These are phyloP conservation scores for Penaeus chinensis DNA, from an alignment of 1,140 invertebrate genomes.

Conservation along the genomic window DNA sequence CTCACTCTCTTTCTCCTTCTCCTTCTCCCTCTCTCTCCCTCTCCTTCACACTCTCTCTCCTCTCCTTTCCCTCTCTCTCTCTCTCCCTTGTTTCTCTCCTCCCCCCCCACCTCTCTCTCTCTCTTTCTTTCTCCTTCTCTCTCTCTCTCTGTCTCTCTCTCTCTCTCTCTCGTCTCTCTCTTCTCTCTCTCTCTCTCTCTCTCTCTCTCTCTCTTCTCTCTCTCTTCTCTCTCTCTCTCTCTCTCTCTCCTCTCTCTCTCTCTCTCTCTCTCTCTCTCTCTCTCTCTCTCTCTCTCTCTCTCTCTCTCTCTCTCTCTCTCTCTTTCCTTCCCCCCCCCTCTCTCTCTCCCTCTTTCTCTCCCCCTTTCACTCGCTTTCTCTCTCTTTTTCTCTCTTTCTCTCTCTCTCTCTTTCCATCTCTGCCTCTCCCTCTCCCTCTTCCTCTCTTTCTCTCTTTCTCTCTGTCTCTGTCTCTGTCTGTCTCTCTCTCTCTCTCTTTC, in stretches of 20 bases:
- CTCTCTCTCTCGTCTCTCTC: too few species aligned
- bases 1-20: not conserved
- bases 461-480: not conserved
- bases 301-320: conserved; percentile 5
- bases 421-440: not conserved
- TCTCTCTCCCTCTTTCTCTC: not conserved
- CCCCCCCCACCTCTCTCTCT: not conserved
- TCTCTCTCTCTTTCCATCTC: too few species aligned
- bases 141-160: too few species aligned
- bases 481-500: conserved; percentile 8
- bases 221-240: too few species aligned
- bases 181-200: too few species aligned
- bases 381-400: too few species aligned
- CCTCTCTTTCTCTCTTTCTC: not conserved
- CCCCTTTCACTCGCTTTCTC: too few species aligned
- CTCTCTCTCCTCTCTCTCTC: too few species aligned
- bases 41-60: too few species aligned
- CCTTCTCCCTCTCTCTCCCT: not conserved
- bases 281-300: not conserved
- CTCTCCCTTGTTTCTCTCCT: not conserved
- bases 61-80: not conserved
- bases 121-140: not conserved
- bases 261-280: not conserved
- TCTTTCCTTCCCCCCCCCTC: not conserved
- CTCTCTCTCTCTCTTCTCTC: too few species aligned